These are phyloP conservation scores for Agapostemon virescens DNA, from an alignment of 2,888 invertebrate species.

Conservation along the genomic window DNA sequence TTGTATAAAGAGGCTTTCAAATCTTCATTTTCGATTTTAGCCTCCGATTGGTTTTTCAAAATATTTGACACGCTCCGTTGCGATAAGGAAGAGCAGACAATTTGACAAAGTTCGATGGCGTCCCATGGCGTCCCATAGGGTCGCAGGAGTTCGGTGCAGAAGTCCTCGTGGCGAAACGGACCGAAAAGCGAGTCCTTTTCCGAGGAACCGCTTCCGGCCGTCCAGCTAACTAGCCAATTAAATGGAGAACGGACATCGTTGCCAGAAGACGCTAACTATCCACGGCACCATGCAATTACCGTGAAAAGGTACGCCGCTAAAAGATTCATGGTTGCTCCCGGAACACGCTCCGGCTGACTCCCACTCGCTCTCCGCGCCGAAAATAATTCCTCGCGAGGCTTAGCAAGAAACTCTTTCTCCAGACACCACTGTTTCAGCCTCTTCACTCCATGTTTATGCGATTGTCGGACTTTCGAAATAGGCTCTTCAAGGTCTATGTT, in stretches of 20 bases:
- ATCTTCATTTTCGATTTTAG: no score
- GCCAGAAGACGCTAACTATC: conserved; percentile 68
- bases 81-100: no score
- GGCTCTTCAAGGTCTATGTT: background rate
- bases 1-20: no score
- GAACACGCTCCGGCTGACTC: conserved; percentile 16
- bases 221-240: conserved; percentile 68
- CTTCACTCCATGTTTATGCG: background rate
- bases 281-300: conserved; percentile 72
- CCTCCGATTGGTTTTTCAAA: no score
- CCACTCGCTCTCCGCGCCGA: conserved; percentile 36
- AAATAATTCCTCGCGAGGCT: conserved; percentile 58
- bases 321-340: conserved; percentile 71
- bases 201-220: conserved; percentile 41
- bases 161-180: background rate
- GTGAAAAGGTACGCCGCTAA: conserved; percentile 70
- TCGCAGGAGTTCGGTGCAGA: background rate
- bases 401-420: conserved; percentile 9
- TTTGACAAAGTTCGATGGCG: no score
- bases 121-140: background rate
- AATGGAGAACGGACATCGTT: conserved; percentile 62
- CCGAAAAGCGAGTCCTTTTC: conserved; percentile 33
- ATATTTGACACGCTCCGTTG: no score
- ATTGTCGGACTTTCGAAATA: background rate
- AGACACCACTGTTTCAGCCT: background rate